Conservation (phyloP, 2,888 invertebrate species). For the Drosophila diplacantha region DNA sequence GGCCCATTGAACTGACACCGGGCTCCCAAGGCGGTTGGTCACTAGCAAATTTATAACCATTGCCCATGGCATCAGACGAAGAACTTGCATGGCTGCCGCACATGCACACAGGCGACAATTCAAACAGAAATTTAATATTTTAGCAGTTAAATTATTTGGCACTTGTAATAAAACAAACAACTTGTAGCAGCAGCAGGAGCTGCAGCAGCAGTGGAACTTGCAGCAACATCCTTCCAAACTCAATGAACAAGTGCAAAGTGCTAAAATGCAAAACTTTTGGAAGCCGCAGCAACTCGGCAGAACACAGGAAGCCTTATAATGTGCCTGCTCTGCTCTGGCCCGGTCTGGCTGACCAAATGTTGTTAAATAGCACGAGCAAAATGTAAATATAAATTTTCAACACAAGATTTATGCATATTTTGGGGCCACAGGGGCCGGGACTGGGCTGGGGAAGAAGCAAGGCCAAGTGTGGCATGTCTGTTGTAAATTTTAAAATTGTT, state of each 20-base stretch:
- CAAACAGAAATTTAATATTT: constrained; percentile 73
- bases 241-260: constrained; percentile 61
- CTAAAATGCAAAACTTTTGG: constrained; percentile 67
- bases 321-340: constrained; percentile 38
- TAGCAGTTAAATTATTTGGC: constrained; percentile 74
- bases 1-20: constrained; percentile 65
- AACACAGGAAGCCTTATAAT: constrained; percentile 45
- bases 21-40: constrained; percentile 32
- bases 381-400: constrained; percentile 72
- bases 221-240: constrained; percentile 30
- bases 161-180: constrained; percentile 72
- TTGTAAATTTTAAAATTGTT: constrained; percentile 69
- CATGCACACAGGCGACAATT: constrained; percentile 59
- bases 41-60: constrained; percentile 58
- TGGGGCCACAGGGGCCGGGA: constrained; percentile 37
- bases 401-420: constrained; percentile 72
- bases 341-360: constrained; percentile 64
- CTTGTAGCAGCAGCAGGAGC: constrained; percentile 48
- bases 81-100: constrained; percentile 7
- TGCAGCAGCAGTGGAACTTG: constrained; percentile 39
- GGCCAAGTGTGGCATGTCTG: constrained; percentile 49
- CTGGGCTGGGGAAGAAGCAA: constrained; percentile 8
- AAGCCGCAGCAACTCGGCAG: constrained; percentile 54
- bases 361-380: constrained; percentile 72
- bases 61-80: constrained; percentile 37